Base-by-base conservation (phyloP, 2,797 vertebrate species). In the Protosalanx chinensis region DNA sequence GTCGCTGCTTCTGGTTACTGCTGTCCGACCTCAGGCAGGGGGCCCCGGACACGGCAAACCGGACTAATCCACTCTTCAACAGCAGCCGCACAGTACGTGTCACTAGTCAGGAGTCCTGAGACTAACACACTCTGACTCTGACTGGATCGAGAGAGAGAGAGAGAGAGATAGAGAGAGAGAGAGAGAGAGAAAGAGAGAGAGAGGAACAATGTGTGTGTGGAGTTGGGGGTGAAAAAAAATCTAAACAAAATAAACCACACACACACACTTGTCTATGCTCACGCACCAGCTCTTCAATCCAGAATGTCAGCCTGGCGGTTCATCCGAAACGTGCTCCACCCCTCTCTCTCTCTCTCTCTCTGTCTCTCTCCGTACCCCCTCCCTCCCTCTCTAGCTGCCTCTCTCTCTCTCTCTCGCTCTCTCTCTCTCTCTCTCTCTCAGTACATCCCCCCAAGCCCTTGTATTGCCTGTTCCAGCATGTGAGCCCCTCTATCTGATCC, bases 401-500 rank as follows among this genome's bases (percentile, higher is more conserved):
- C 27, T 13, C 46, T 2, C 5, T 8, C 69, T 13, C 33, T 56
- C 67, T 72, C 70, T 37, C 51, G 18, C 69, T 2, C 32, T 41
- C 58, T 20, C 74, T 3, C 62, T 68, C 67, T 10, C 8, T 30
- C 37, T 41, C 58, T 51, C 18, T 13, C 64, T 65, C 66, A 70
- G 70, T 66, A 32, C 67, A 46, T 35, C 60, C 67, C 46, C 67
- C 57, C 33, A 66, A 59, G 41, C 49, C 70, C 78, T 75, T 68
- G 71, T 64, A 64, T 66, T 70, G 80, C 78, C 80, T 76, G 80
- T 72, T 67, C 29, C 37, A 79, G 79, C 80, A 81, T 63, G 81
- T 75, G 79, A 81, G 72, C 59, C 65, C 59, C 62, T 71, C 62
- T 73, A 77, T 80, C 74, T 76, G 77, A 82, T 69, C 32, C 67